phyloP scores from a whole-genome alignment of 2,113 vertebrate genomes.

The Natator depressus region DNA sequence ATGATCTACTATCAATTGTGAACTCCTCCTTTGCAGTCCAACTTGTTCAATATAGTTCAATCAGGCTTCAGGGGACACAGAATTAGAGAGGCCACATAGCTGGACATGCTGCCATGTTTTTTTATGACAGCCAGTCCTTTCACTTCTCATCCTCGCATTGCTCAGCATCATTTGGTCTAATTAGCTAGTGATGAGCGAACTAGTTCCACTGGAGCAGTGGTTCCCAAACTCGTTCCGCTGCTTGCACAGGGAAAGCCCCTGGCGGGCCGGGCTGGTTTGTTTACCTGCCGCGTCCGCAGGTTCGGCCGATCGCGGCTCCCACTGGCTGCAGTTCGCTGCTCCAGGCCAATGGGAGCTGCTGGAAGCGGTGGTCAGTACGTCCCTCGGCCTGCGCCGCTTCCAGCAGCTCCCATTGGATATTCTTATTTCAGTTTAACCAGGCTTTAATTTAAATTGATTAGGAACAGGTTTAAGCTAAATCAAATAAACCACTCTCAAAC shows the following conservation, averaged over 20 bases:
- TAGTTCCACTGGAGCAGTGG: not conserved
- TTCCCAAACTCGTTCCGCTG: too few relatives aligned
- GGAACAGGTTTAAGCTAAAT: slow-evolving; percentile 26
- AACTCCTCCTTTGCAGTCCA: not conserved
- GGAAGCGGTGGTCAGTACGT: too few relatives aligned
- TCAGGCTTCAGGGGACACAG: not conserved
- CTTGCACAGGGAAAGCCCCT: too few relatives aligned
- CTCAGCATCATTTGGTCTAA: not conserved
- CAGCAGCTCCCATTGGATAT: not conserved
- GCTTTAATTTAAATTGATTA: slow-evolving; percentile 31
- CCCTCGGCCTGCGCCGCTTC: too few relatives aligned
- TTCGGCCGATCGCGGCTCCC: too few relatives aligned
- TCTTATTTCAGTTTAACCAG: not conserved
- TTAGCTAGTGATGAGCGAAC: not conserved
- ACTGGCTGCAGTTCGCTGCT: too few relatives aligned
- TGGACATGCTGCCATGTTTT: not conserved
- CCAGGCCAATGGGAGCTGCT: too few relatives aligned
- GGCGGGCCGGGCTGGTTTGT: too few relatives aligned
- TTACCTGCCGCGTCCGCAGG: too few relatives aligned
- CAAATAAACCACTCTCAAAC: not conserved
- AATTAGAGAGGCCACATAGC: not conserved
- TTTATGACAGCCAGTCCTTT: not conserved
- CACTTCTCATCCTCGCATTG: not conserved
- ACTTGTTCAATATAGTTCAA: not conserved
- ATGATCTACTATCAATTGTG: not conserved